Percentiles rank a stretch among this genome's conserved stretches.
Conservation (phyloP, 2,113 vertebrate species). For the Sylvia atricapilla region DNA sequence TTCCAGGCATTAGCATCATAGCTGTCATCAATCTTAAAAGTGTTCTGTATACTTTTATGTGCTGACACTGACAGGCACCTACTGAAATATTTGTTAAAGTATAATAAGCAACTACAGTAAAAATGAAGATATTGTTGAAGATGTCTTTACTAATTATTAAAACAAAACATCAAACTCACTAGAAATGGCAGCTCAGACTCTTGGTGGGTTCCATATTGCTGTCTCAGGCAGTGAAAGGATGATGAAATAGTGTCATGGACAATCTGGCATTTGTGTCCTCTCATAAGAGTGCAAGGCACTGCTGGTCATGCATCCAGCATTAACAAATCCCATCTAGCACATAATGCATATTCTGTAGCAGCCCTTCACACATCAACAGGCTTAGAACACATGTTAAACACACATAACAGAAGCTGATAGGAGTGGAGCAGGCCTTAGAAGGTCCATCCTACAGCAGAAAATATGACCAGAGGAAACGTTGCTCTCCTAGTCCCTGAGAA, state of each 20-base stretch:
- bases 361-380: background rate
- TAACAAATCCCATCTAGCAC: background rate
- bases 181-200: background rate
- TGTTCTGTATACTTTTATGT: background rate
- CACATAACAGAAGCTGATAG: background rate
- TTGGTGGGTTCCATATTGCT: background rate
- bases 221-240: background rate
- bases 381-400: background rate
- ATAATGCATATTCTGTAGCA: background rate
- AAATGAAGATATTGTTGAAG: background rate
- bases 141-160: background rate
- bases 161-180: background rate
- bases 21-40: background rate
- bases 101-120: background rate
- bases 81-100: background rate
- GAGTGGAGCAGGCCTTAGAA: background rate
- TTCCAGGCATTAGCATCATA: background rate
- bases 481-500: background rate
- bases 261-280: background rate
- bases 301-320: background rate
- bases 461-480: background rate
- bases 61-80: background rate
- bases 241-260: background rate
- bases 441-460: background rate
- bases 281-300: background rate